Evolutionary conservation across 2,113 vertebrate genomes (phyloP).

Genomic region (Ptilorrhoa leucosticta): DNA sequence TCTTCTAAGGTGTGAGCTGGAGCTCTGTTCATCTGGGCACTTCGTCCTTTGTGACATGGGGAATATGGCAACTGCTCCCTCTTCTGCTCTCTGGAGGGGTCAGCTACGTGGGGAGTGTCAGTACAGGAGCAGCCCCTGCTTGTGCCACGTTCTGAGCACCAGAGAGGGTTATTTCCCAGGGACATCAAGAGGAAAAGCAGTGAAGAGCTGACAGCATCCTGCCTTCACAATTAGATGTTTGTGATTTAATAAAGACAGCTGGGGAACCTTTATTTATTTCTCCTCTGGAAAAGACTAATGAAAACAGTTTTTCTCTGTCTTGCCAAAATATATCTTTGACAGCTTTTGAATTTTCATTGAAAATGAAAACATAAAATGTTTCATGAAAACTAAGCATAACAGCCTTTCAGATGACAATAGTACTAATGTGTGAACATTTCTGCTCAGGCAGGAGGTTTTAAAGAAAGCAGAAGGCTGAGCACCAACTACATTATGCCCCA

Average conservation of each 20-base stretch:
- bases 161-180: background rate
- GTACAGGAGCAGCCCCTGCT: background rate
- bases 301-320: background rate
- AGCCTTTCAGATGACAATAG: background rate
- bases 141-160: background rate
- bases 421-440: background rate
- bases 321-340: background rate
- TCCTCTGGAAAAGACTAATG: background rate
- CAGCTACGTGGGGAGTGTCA: background rate
- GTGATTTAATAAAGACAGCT: background rate
- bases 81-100: background rate
- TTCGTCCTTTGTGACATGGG: background rate
- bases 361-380: background rate
- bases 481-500: background rate
- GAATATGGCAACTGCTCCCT: background rate
- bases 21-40: background rate
- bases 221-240: background rate
- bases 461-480: background rate
- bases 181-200: background rate
- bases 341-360: slow-evolving; percentile 18
- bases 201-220: background rate
- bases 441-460: background rate
- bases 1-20: background rate
- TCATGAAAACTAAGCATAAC: background rate
- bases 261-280: background rate